Evolutionary conservation across 2,113 vertebrate species (phyloP).

Genomic region (Nipponia nippon): DNA sequence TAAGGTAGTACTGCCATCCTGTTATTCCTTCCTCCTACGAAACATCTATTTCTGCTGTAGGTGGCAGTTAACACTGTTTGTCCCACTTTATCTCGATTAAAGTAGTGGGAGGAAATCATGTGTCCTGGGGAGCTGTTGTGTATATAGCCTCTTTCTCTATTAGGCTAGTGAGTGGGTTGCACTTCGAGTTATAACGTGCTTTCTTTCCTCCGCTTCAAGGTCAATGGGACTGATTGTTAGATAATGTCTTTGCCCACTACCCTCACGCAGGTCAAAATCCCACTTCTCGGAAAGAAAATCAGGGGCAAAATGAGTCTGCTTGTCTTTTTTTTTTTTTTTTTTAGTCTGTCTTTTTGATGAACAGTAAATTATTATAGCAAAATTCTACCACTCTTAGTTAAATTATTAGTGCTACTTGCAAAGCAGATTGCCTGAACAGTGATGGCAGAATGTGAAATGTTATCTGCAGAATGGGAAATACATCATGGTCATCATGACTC

Average conservation of each 20-base stretch:
- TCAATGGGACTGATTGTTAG: not conserved
- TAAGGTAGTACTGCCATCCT: not conserved
- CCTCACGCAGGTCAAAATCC: not conserved
- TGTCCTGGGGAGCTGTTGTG: not conserved
- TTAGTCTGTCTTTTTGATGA: not conserved
- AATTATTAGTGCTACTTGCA: not conserved
- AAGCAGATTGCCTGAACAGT: not conserved
- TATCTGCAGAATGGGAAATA: not conserved
- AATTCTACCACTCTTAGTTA: not conserved
- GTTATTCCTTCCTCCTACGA: slow-evolving; percentile 11
- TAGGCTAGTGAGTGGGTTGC: slow-evolving; percentile 18
- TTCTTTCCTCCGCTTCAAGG: slow-evolving; percentile 35
- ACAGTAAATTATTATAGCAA: not conserved
- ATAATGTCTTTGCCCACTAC: not conserved
- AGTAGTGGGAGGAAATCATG: slow-evolving; percentile 42
- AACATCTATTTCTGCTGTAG: slow-evolving; percentile 15
- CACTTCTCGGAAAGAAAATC: not conserved
- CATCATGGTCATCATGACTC: not conserved
- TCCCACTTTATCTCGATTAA: slow-evolving; percentile 43
- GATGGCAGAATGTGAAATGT: not conserved
- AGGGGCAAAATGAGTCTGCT: not conserved
- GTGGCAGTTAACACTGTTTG: slow-evolving; percentile 47
- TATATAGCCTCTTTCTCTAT: not conserved
- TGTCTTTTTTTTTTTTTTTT: no score
- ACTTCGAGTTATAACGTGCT: not conserved